Evolutionary conservation across 2,797 vertebrate species (phyloP).

Genomic region (Mallotus villosus): DNA sequence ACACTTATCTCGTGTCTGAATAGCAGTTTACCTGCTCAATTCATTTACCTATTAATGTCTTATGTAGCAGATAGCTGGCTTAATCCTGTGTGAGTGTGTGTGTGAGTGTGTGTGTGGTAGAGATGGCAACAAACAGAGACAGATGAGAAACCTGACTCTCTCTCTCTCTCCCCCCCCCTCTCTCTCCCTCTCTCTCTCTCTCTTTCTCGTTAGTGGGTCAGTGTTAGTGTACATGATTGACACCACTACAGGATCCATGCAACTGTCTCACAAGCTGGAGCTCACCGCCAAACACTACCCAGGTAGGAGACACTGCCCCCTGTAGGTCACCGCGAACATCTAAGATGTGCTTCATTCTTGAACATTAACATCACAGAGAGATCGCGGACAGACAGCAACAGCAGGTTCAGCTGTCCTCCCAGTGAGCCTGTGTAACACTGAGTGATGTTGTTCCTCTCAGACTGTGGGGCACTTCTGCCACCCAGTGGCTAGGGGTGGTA

Average conservation of each 20-base stretch:
- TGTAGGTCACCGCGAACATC: background rate
- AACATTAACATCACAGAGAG: too few species aligned
- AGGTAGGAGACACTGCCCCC: conserved; percentile 36
- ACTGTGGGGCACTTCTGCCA: conserved; percentile 41
- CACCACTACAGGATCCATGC: conserved; percentile 93
- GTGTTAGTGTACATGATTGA: conserved; percentile 96
- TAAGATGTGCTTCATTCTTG: too few species aligned
- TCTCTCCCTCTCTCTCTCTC: background rate
- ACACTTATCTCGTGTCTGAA: background rate
- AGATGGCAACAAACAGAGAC: background rate
- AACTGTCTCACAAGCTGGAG: conserved; percentile 96
- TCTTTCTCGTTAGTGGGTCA: conserved; percentile 79
- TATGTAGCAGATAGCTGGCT: background rate
- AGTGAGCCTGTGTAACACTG: too few species aligned
- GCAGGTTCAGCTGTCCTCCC: too few species aligned
- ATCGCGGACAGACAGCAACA: too few species aligned
- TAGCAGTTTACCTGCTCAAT: background rate
- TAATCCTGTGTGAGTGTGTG: background rate
- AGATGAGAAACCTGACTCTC: background rate
- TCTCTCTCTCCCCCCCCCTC: background rate
- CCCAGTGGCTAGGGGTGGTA: conserved; percentile 48
- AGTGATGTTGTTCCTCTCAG: background rate
- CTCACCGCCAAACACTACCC: conserved; percentile 97
- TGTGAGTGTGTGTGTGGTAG: background rate
- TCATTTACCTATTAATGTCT: background rate